Evolutionary conservation across 2,888 invertebrate species (phyloP).

Genomic region (Apodemia duryi): DNA sequence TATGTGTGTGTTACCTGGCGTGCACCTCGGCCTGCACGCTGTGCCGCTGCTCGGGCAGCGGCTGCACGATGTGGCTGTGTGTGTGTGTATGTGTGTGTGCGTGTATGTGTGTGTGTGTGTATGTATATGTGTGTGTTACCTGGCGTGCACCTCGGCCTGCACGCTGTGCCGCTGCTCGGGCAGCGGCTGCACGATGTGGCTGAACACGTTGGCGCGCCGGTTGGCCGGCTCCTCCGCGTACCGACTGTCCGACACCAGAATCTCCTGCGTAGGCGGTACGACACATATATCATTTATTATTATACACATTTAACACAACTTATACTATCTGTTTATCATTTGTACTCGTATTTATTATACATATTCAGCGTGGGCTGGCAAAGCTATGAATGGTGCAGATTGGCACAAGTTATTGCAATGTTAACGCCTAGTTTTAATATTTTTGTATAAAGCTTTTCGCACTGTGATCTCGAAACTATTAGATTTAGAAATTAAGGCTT

Average conservation of each 20-base stretch:
- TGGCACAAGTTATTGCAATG: too few relatives aligned
- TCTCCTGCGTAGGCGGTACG: slow-evolving; percentile 69
- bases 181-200: slow-evolving; percentile 91
- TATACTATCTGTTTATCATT: too few relatives aligned
- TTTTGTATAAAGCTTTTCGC: too few relatives aligned
- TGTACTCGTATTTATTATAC: too few relatives aligned
- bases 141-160: slow-evolving; percentile 87
- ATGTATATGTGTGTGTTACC: slow-evolving; percentile 39
- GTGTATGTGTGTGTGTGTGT: background rate
- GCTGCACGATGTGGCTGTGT: too few relatives aligned
- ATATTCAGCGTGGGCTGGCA: too few relatives aligned
- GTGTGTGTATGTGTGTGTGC: background rate
- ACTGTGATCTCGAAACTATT: too few relatives aligned
- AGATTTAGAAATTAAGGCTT: too few relatives aligned
- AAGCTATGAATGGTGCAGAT: too few relatives aligned
- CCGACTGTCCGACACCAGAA: slow-evolving; percentile 88
- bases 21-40: slow-evolving; percentile 79
- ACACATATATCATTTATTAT: background rate
- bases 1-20: slow-evolving; percentile 59
- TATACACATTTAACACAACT: too few relatives aligned
- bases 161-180: slow-evolving; percentile 80
- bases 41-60: too few relatives aligned
- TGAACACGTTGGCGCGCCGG: slow-evolving; percentile 90
- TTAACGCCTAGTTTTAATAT: too few relatives aligned
- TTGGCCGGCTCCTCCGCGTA: slow-evolving; percentile 83